phyloP scores from a whole-genome alignment of 2,113 vertebrate genomes.

The Dissostichus mawsoni region DNA sequence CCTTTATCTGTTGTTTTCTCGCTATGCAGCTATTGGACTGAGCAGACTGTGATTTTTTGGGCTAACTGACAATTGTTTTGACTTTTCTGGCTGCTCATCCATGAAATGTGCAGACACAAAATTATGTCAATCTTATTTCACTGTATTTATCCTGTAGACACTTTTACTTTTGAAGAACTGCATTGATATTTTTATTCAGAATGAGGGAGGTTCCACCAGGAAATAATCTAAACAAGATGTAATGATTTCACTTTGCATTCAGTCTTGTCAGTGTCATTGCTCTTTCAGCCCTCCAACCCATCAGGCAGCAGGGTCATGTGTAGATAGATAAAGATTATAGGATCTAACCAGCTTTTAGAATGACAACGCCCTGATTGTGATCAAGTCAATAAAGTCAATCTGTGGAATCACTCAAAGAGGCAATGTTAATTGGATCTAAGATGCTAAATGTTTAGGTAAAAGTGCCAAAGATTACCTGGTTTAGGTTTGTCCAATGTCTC shows the following conservation, averaged over 20 bases:
- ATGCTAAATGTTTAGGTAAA: too few relatives aligned
- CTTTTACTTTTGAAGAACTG: constrained; percentile 41
- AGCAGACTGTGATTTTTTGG: constrained; percentile 69
- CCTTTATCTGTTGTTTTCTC: constrained; percentile 62
- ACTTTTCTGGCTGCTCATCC: constrained; percentile 61
- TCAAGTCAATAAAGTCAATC: neutral
- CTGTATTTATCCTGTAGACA: constrained; percentile 51
- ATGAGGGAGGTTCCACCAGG: neutral
- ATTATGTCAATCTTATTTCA: constrained; percentile 31
- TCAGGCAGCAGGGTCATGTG: constrained; percentile 8
- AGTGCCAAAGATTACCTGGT: too few relatives aligned
- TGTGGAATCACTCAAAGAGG: neutral
- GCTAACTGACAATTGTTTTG: constrained; percentile 63
- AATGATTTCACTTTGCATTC: neutral
- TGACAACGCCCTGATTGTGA: neutral
- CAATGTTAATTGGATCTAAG: too few relatives aligned
- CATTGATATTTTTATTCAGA: constrained; percentile 16
- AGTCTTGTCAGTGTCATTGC: neutral
- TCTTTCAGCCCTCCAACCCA: neutral
- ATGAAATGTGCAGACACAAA: constrained; percentile 57
- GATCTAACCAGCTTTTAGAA: constrained; percentile 1
- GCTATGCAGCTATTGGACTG: constrained; percentile 52
- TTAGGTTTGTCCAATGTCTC: too few relatives aligned
- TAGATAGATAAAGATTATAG: neutral
- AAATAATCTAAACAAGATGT: constrained; percentile 1